Percentiles rank a stretch among this genome's conserved stretches.
Evolutionary conservation across 2,888 invertebrate species (phyloP).

Genomic region (Prenolepis imparis): DNA sequence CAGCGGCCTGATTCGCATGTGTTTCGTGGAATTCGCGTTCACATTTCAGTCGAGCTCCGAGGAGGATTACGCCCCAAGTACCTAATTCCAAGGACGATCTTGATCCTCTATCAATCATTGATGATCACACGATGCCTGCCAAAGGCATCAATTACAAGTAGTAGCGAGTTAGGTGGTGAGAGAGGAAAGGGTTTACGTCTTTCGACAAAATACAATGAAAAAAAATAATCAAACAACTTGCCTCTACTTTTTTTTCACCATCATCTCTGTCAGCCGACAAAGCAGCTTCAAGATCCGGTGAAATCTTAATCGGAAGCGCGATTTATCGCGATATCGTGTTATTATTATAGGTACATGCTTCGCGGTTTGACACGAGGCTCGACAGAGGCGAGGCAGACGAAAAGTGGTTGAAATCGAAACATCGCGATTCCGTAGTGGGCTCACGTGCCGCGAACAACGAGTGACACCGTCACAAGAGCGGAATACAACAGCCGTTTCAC

Average conservation of each 20-base stretch:
- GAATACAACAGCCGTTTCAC: constrained; percentile 72
- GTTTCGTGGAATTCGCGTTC: constrained; percentile 31
- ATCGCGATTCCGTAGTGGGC: constrained; percentile 74
- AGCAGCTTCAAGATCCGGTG: constrained; percentile 55
- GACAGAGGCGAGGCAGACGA: constrained; percentile 51
- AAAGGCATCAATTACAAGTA: constrained; percentile 10
- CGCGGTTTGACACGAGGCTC: constrained; percentile 43
- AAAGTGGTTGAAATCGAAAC: constrained; percentile 77
- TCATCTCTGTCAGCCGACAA: no score
- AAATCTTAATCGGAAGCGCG: constrained; percentile 72
- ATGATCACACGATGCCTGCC: constrained; percentile 10
- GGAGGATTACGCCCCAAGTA: constrained; percentile 15
- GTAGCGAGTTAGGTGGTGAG: neutral
- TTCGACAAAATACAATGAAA: constrained; percentile 13
- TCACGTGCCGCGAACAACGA: constrained; percentile 79
- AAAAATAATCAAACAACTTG: neutral
- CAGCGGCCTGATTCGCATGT: constrained; percentile 38
- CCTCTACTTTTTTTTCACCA: no score
- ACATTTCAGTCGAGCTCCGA: constrained; percentile 30
- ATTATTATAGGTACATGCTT: constrained; percentile 59
- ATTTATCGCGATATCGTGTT: constrained; percentile 66
- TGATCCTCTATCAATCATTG: constrained; percentile 29
- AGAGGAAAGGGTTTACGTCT: neutral
- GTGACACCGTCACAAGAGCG: constrained; percentile 77
- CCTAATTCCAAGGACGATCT: constrained; percentile 42